Conservation (phyloP, 2,888 invertebrate species). For the Tolmerus cingulatus region DNA sequence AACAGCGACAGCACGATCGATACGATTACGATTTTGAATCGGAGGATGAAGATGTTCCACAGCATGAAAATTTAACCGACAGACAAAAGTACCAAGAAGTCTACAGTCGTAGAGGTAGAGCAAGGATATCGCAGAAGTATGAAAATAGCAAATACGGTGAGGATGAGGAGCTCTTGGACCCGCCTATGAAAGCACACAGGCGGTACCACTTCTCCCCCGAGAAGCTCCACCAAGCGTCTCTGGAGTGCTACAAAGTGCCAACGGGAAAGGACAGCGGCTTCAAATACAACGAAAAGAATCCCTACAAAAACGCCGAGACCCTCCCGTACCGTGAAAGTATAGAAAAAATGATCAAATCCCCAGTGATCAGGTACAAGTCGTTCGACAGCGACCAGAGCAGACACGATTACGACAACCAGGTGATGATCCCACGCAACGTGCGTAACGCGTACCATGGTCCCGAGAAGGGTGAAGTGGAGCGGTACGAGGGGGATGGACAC, state of each 20-base stretch:
- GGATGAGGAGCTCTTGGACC: neutral
- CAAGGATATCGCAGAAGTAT: neutral
- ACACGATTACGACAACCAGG: neutral
- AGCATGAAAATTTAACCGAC: conserved; percentile 60
- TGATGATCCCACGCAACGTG: neutral
- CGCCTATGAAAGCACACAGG: neutral
- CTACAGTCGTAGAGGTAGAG: conserved; percentile 55
- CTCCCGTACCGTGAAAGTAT: conserved; percentile 63
- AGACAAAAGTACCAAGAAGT: conserved; percentile 62
- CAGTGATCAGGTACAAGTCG: conserved; percentile 61
- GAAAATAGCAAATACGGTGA: neutral
- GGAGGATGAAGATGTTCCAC: conserved; percentile 41
- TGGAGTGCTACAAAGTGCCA: neutral
- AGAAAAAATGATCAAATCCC: conserved; percentile 63
- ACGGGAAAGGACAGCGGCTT: conserved; percentile 48
- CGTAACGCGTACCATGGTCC: neutral
- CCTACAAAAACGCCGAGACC: conserved; percentile 62
- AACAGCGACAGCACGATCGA: conserved; percentile 53
- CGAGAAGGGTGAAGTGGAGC: conserved; percentile 44
- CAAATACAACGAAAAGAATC: conserved; percentile 59
- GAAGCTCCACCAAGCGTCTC: neutral
- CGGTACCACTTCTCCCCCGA: conserved; percentile 42
- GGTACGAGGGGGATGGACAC: conserved; percentile 46
- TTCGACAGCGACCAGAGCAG: conserved; percentile 52
- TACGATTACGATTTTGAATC: conserved; percentile 57